phyloP scores from a whole-genome alignment of 2,113 vertebrate genomes.

The Cavia aperea region DNA sequence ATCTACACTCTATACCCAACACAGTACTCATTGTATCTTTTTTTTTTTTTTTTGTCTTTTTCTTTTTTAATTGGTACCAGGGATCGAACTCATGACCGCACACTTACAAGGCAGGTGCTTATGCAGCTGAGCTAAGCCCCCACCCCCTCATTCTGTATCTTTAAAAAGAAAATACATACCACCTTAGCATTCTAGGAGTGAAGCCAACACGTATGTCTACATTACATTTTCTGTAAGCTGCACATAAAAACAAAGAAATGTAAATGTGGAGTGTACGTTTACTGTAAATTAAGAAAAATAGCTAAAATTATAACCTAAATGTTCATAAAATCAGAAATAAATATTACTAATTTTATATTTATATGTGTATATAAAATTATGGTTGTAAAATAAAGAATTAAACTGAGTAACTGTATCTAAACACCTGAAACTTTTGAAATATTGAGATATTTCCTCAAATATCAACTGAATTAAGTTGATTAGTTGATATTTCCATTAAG shows the following conservation, averaged over 20 bases:
- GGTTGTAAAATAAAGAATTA: neutral
- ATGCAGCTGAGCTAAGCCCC: no score
- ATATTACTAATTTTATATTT: neutral
- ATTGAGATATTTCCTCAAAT: neutral
- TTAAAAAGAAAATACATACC: neutral
- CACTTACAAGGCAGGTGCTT: no score
- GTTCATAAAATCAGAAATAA: neutral
- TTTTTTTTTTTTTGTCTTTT: no score
- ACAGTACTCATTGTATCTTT: neutral
- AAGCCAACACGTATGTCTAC: neutral
- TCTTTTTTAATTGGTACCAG: no score
- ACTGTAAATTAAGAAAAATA: neutral
- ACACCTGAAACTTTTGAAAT: neutral
- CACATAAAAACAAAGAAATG: neutral
- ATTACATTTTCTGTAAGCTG: neutral
- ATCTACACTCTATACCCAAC: neutral
- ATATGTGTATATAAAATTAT: neutral
- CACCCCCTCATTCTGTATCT: neutral
- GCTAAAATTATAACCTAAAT: neutral
- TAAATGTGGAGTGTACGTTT: neutral
- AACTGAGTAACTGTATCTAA: neutral
- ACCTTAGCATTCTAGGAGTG: neutral
- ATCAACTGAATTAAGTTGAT: neutral
- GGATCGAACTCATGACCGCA: no score
- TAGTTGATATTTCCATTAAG: neutral